Conservation (phyloP, 2,797 vertebrate species). For the Poeciliopsis presidionis region DNA sequence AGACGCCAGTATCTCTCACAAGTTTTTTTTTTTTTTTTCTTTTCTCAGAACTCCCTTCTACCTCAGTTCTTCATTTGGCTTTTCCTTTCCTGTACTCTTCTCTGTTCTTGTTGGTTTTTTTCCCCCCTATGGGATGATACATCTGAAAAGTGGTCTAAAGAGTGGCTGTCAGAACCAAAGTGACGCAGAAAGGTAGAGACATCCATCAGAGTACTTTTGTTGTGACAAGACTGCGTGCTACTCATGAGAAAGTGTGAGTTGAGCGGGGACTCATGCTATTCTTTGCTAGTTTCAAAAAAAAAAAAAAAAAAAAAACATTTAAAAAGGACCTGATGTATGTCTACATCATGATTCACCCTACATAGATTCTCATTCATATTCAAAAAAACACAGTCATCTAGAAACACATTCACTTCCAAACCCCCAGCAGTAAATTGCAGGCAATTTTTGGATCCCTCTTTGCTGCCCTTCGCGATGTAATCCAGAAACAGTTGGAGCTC, state of each 20-base stretch:
- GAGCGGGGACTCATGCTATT: conserved; percentile 41
- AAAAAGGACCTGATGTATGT: conserved; percentile 20
- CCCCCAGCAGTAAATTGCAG: conserved; percentile 60
- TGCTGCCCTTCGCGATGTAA: conserved; percentile 72
- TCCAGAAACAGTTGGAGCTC: conserved; percentile 67
- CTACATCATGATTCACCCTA: conserved; percentile 31
- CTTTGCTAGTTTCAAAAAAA: conserved; percentile 33
- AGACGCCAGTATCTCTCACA: conserved; percentile 46
- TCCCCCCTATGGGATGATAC: conserved; percentile 47
- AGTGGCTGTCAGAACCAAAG: conserved; percentile 67
- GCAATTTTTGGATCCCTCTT: conserved; percentile 63
- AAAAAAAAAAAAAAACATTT: conserved; percentile 16
- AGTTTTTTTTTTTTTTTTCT: conserved; percentile 12
- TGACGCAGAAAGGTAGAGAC: conserved; percentile 57
- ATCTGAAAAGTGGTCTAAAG: conserved; percentile 65
- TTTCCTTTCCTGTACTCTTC: conserved; percentile 9
- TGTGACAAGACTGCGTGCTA: conserved; percentile 57
- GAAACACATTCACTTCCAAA: conserved; percentile 34
- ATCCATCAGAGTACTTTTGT: conserved; percentile 52
- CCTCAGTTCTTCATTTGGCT: conserved; percentile 12
- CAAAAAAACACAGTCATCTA: conserved; percentile 20
- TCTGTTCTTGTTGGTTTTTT: conserved; percentile 14
- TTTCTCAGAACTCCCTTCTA: conserved; percentile 31
- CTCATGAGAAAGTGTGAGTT: conserved; percentile 49
- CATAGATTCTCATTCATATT: conserved; percentile 25